Conservation (phyloP, 2,113 vertebrate species). For the Cardinalis cardinalis region DNA sequence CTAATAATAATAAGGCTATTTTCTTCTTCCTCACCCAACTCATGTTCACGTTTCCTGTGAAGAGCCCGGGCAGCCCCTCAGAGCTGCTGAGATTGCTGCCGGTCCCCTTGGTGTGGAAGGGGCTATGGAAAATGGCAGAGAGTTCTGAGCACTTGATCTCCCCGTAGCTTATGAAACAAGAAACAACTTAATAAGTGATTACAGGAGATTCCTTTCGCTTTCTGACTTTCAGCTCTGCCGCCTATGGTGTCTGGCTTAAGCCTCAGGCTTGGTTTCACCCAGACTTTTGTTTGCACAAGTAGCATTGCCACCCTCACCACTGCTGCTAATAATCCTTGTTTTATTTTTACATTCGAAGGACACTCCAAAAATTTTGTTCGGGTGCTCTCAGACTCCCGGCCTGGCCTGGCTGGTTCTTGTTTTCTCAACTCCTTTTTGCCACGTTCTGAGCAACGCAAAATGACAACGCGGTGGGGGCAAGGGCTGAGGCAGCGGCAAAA, state of each 20-base stretch:
- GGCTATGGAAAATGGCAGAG: constrained; percentile 1
- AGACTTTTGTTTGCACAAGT: constrained; percentile 77
- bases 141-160: constrained; percentile 43
- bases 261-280: constrained; percentile 65
- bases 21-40: not conserved
- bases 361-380: constrained; percentile 10
- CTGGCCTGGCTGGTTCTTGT: not conserved
- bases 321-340: constrained; percentile 56
- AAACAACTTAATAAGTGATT: constrained; percentile 60
- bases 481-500: not conserved
- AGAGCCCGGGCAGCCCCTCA: accelerated
- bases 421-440: constrained; percentile 41
- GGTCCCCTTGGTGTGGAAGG: not conserved
- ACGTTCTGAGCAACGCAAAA: constrained; percentile 8
- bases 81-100: not conserved
- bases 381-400: not conserved
- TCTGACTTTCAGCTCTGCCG: constrained; percentile 67
- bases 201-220: constrained; percentile 67
- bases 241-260: constrained; percentile 63
- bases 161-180: constrained; percentile 31
- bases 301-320: constrained; percentile 49
- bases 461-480: not conserved
- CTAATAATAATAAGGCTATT: not conserved
- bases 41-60: accelerated
- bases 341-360: constrained; percentile 64